These are phyloP conservation scores for Drosophila ambigua DNA, from an alignment of 1,140 invertebrate species.

Conservation along the genomic window DNA sequence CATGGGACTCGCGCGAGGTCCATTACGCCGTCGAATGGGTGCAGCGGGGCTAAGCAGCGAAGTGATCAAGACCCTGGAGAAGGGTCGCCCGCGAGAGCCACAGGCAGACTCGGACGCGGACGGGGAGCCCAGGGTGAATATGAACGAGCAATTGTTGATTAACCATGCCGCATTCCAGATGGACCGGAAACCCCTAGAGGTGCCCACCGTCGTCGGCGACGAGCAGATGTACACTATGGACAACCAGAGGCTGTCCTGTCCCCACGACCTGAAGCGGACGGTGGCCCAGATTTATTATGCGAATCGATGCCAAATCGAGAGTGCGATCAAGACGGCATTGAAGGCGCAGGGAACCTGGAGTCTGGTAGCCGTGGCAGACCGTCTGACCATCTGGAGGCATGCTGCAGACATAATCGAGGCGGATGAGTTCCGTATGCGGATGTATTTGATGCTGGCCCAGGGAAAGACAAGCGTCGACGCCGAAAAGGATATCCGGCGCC, in stretches of 20 bases:
- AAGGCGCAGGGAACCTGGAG: slow-evolving; percentile 93
- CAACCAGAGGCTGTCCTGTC: slow-evolving; percentile 74
- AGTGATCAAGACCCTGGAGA: slow-evolving; percentile 3
- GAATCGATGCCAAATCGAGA: slow-evolving; percentile 90
- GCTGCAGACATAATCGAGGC: slow-evolving; percentile 95
- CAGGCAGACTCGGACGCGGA: background rate
- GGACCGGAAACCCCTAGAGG: slow-evolving; percentile 32
- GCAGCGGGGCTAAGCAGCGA: slow-evolving; percentile 12
- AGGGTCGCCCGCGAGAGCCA: background rate
- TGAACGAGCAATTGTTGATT: slow-evolving; percentile 19
- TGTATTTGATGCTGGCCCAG: slow-evolving; percentile 98
- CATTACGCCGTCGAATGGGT: slow-evolving; percentile 3
- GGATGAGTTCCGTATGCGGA: slow-evolving; percentile 93
- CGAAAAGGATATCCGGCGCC: slow-evolving; percentile 97
- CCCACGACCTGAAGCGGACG: slow-evolving; percentile 92
- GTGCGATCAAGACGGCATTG: slow-evolving; percentile 92
- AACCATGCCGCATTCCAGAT: slow-evolving; percentile 25
- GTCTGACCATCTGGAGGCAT: slow-evolving; percentile 90
- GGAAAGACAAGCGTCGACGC: slow-evolving; percentile 97
- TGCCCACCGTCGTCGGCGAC: slow-evolving; percentile 31
- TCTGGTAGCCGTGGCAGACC: slow-evolving; percentile 89
- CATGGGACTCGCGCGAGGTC: slow-evolving; percentile 86
- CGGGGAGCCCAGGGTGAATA: background rate
- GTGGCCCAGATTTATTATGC: slow-evolving; percentile 96
- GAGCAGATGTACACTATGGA: slow-evolving; percentile 38